Base-by-base conservation (phyloP, 2,888 invertebrate genomes). In the Tigriopus californicus region DNA sequence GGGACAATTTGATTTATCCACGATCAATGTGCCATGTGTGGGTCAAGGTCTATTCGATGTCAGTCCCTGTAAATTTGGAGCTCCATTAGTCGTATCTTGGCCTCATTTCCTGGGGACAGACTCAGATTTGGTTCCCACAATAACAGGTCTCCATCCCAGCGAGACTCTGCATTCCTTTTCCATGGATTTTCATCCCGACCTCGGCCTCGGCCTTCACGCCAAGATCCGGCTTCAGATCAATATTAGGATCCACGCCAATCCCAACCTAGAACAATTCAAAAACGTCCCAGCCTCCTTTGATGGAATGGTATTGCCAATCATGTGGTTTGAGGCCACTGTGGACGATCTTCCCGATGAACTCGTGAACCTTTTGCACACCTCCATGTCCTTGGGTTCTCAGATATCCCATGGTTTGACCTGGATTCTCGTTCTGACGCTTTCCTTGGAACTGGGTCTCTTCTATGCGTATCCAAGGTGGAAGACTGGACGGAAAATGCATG, bases 21-120 rank as follows among this genome's bases (percentile, higher is more conserved):
- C 33, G 33, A 33, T 33, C 33, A 33, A 33, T 33, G 33, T 33
- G 33, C 33, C 33, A 33, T 33, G 33, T 33, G 33, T 22, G 3
- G 53, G 41, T 18, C 22, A 24, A 12, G 53, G 53, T 13, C 13
- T 53, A 8, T 53, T 53, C 15, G 15, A 56, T 13, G 44, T 56
- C 11, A 18, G 41, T 44, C 56, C 56, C 18, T 56, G 56, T 18
- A 56, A 56, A 56, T 56, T 42, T 42, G 56, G 56, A 41, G 56
- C 56, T 15, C 56, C 56, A 42, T 41, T 56, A 15, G 42, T 42
- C 4, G 56, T 42, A 13, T 56, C 56, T 41, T 56, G 56, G 56
- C 49, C 49, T 18, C 49, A 49, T 22, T 49, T 49, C 22, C 22
- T 20, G 2, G 20, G 22, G 5, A 13, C 49, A 3, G 49, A 49